Base-by-base conservation (phyloP, 1,140 invertebrate genomes). In the Drosophila prosaltans region DNA sequence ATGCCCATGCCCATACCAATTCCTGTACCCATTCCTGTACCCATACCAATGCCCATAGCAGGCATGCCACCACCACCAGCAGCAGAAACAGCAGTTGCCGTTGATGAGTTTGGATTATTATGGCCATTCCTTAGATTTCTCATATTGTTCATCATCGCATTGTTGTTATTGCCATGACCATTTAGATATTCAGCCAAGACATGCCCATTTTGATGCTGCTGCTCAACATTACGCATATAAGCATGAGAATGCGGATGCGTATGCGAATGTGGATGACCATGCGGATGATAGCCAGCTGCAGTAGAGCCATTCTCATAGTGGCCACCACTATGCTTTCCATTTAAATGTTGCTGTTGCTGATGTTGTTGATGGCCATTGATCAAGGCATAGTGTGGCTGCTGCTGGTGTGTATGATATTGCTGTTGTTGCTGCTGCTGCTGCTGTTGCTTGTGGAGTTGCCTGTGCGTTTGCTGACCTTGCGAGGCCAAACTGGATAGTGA, bases 401-500 rank as follows among this genome's bases (percentile, higher is more conserved):
- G 74, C 61, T 84, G 80, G n/a, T 84, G 77, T 0, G 79, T 61
- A 68, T 89, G 80, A 39, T 86, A 73, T 41, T 81, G 85, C 54
- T 72, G 73, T 64, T 90, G 78, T 39, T 81, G 72, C 28, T 86
- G 82, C 30, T 80, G 78, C 26, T 79, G 74, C 39, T 77, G 70
- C 16, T 80, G 81, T 21, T 65, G 75, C 48, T 76, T 80, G 30
- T 65, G 83, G 4, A 30, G 60, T 55, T 82, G 84, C 2, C 72
- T 79, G 11, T 82, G 77, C 66, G 83, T 69, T 63, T 91, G 89
- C 65, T 91, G 89, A 40, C 83, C 84, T 39, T 92, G 91, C n/a
- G 91, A 92, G 28, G 90, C 80, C 45, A 91, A 54, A 63, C 83
- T 89, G 36, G 91, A 91, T 10, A 92, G 69, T 9, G 88, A 92